Evolutionary conservation across 2,113 vertebrate species (phyloP), one percentile per base, ranked within the genome.

Genomic region (Pterophyllum scalare): DNA sequence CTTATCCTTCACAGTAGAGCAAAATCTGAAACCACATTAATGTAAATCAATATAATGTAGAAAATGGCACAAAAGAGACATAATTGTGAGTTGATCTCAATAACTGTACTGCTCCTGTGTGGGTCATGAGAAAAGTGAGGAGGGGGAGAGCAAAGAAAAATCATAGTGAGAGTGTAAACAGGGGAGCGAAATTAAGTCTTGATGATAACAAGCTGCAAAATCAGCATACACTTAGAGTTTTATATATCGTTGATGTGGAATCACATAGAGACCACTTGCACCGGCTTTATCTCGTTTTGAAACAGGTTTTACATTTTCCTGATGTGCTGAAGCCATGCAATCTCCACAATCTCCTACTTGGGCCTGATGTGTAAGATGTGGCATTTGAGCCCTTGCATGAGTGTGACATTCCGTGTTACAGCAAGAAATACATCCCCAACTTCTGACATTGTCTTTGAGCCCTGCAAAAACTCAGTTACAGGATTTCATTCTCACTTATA

Each of bases 41-140:
- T 88, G 64, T 89, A 79, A 89, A 90, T 92, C 88, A 64, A 82
- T 91, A 77, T 12, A 13, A n/a, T 49, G 38, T 59, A 59, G 17
- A 10, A 88, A 81, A 75, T 67, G 38, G 40, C 79, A 67, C 8
- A 75, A 80, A 79, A 76, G 58, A 72, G 46, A 80, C 75, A 46
- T 87, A 64, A 87, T 64, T 56, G 28, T 56, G 19, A 56, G 38
- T 31, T 77, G n/a, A 64, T 90, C 17, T 87, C n/a, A 75, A 62
- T 56, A 49, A 40, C 52, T 61, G 17, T 7, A 22, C 7, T 54
- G 72, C 15, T 38, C 43, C 38, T 78, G 20, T 81, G 77, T 56
- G 20, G 46, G 33, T 83, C 31, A 60, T 67, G 20, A n/a, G 38
- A 14, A 46, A 15, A 79, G 56, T 24, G 4, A 10, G 20, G 10